Conservation (phyloP, 2,888 invertebrate genomes). For the Pyrgus malvae region DNA sequence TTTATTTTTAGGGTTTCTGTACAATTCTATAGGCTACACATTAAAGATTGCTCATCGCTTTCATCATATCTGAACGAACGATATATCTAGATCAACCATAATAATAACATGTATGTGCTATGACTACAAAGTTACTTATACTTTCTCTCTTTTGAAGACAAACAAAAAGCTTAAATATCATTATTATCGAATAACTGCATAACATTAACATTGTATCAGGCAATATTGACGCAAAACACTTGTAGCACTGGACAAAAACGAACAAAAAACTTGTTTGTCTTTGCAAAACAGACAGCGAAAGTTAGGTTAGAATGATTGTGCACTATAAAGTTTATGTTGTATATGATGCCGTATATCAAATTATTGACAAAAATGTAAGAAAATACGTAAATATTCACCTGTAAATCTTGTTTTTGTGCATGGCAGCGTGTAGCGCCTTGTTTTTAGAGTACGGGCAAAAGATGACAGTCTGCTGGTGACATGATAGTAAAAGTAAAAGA, state of each 20-base stretch:
- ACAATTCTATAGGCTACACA: too few species aligned
- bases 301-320: constrained; percentile 69
- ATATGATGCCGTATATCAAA: neutral
- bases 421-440: constrained; percentile 71
- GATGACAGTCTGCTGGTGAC: constrained; percentile 71
- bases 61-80: too few species aligned
- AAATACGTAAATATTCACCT: constrained; percentile 52
- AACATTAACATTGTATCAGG: neutral
- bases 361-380: neutral
- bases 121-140: too few species aligned
- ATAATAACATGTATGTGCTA: too few species aligned
- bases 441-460: constrained; percentile 72
- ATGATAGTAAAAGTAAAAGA: constrained; percentile 56
- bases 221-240: neutral
- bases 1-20: too few species aligned
- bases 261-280: constrained; percentile 16
- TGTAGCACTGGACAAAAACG: constrained; percentile 1
- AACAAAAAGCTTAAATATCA: too few species aligned
- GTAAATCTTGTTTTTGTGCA: constrained; percentile 77
- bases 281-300: constrained; percentile 29
- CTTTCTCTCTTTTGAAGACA: too few species aligned
- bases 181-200: neutral
- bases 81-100: too few species aligned
- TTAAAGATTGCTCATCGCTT: too few species aligned
- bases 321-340: constrained; percentile 36